Base-by-base conservation (phyloP, 1,140 invertebrate species). In the Galleria mellonella region DNA sequence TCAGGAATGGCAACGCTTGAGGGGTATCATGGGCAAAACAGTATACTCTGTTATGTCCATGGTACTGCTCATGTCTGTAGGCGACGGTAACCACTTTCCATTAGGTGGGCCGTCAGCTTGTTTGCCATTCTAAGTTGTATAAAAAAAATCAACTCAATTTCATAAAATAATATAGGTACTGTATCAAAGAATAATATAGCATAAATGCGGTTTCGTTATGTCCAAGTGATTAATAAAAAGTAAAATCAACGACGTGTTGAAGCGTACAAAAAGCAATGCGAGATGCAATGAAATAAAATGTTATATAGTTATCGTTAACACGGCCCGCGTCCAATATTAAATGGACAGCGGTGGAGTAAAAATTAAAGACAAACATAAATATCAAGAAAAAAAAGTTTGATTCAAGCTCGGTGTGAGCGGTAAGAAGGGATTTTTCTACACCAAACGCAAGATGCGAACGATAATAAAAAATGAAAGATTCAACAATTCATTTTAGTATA, bases 291-390 rank as follows among this genome's bases (percentile, higher is more conserved):
- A 82, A 82, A 83, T 82, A 83, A 83, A 85, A 78, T 82, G 79
- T 83, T 79, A 85, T 85, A 72, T 74, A 75, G 61, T 63, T 78
- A 68, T 82, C 78, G 81, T 84, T 84, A 84, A 82, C 70, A 60
- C 65, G 63, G 69, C 59, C 70, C 62, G 57, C 59, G 72, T 75
- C 64, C 73, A 64, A 85, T 83, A 83, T 83, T 73, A 83, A 82
- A 82, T 76, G 76, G 75, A 66, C 65, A 72, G 55, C 73, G 69
- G 58, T 50, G 68, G 62, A 75, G 72, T 75, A 83, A 83, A 84
- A 81, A 81, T 81, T 81, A 84, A 83, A 83, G 72, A 81, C 66
- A 75, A 70, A 79, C 76, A 84, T 82, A 83, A 83, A 84, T 79
- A 82, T 74, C 58, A 43, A 39, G 51, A 55, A 57, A 67, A n/a